A percentile compares a stretch with the other conserved stretches of the same genome.
Evolutionary conservation across 2,113 vertebrate species (phyloP).

Genomic region (Leucoraja erinaceus): DNA sequence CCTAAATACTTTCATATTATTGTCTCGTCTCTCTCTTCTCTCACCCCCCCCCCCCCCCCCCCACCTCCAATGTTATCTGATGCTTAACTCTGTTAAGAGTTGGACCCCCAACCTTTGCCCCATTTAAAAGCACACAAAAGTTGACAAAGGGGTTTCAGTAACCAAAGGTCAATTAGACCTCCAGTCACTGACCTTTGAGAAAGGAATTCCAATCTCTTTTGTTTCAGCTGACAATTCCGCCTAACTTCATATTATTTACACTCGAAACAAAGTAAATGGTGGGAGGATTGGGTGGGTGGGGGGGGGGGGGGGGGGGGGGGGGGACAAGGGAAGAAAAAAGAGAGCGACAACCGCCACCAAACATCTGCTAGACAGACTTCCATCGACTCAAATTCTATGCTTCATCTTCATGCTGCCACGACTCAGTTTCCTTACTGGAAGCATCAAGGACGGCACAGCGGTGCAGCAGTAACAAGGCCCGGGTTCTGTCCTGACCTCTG

Average conservation of each 20-base stretch:
- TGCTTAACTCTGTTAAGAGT: not conserved
- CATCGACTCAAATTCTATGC: not conserved
- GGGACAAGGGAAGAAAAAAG: too few species aligned
- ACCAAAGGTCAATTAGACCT: not conserved
- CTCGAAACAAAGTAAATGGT: not conserved
- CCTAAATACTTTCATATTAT: too few species aligned
- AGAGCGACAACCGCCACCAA: not conserved
- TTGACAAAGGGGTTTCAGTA: not conserved
- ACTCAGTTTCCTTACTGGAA: not conserved
- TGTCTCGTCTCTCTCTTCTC: too few species aligned
- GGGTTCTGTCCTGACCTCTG: too few species aligned
- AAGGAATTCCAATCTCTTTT: not conserved
- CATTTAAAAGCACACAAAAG: not conserved
- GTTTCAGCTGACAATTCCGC: not conserved
- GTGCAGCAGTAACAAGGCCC: too few species aligned
- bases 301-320: too few species aligned
- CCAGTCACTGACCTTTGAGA: not conserved
- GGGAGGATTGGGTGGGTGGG: not conserved
- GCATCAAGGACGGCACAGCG: not conserved
- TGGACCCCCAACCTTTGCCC: not conserved
- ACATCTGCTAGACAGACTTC: not conserved
- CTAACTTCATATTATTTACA: slow-evolving; percentile 8
- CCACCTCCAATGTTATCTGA: too few species aligned
- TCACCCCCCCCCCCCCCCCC: too few species aligned
- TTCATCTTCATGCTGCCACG: not conserved